Evolutionary conservation across 1,140 invertebrate species (phyloP).

Genomic region (Drosophila pandora): DNA sequence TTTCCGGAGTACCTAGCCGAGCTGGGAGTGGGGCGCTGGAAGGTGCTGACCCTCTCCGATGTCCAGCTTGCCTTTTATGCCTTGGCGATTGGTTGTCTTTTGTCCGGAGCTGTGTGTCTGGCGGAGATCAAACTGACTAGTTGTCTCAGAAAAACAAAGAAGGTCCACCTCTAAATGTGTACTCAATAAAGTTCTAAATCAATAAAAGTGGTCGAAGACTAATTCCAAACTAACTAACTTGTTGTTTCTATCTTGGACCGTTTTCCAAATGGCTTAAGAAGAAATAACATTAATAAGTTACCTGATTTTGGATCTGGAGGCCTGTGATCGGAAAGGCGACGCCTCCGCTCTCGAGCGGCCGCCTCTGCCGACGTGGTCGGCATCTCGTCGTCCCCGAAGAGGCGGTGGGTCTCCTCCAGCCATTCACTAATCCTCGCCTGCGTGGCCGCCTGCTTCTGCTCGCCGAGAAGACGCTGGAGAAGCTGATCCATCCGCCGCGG

Average conservation of each 20-base stretch:
- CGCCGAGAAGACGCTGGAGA: conserved; percentile 49
- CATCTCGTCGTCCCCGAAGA: conserved; percentile 61
- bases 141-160: background rate
- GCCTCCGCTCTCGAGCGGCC: conserved; percentile 49
- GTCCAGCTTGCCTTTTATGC: conserved; percentile 76
- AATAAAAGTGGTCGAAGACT: no score
- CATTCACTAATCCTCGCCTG: conserved; percentile 60
- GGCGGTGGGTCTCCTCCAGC: conserved; percentile 66
- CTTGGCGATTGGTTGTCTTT: conserved; percentile 50
- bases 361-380: conserved; percentile 72
- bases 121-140: conserved; percentile 21
- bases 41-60: conserved; percentile 67
- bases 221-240: no score
- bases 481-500: conserved; percentile 57
- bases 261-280: no score
- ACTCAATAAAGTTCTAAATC: no score
- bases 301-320: conserved; percentile 30
- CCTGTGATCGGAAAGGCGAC: conserved; percentile 20
- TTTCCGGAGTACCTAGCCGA: conserved; percentile 63
- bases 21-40: conserved; percentile 56
- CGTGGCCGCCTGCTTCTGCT: conserved; percentile 56
- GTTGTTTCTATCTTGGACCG: no score
- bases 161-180: background rate
- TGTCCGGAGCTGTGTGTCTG: conserved; percentile 36
- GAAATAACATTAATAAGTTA: conserved; percentile 3